Evolutionary conservation across 2,113 vertebrate species (phyloP).

Genomic region (Tragelaphus imberbis): DNA sequence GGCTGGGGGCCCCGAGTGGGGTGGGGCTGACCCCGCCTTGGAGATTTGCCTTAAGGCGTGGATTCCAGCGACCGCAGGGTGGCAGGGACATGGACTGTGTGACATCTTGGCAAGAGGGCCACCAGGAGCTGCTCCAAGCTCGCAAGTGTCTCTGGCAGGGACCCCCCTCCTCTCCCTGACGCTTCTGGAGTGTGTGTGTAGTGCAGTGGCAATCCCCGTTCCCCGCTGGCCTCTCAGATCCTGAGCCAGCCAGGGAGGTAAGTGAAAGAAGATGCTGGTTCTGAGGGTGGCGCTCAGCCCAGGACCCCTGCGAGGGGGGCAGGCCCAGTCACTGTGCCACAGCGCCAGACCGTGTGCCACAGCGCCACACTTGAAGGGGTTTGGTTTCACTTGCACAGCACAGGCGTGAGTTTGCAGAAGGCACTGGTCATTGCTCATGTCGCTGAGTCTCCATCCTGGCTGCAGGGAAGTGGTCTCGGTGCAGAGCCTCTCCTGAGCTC

Average conservation of each 20-base stretch:
- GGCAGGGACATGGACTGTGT: background rate
- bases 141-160: accelerated
- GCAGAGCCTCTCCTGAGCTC: background rate
- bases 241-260: background rate
- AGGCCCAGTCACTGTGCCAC: accelerated
- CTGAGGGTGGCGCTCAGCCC: background rate
- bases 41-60: background rate
- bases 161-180: background rate
- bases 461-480: accelerated
- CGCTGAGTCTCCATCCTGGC: background rate
- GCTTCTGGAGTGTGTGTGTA: accelerated
- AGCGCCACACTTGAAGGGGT: accelerated
- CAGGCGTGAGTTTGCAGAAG: accelerated
- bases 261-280: background rate
- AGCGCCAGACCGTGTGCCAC: accelerated
- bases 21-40: accelerated
- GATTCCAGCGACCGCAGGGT: accelerated
- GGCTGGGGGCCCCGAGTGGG: too few relatives aligned
- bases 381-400: accelerated
- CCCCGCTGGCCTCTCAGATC: background rate
- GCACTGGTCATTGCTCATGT: accelerated
- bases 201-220: background rate
- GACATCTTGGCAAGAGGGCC: background rate
- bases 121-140: background rate
- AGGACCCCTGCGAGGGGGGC: background rate